Percentiles rank a stretch among this genome's conserved stretches.
phyloP scores from a whole-genome alignment of 2,888 invertebrate species.

The Drosophila kanekoi region DNA sequence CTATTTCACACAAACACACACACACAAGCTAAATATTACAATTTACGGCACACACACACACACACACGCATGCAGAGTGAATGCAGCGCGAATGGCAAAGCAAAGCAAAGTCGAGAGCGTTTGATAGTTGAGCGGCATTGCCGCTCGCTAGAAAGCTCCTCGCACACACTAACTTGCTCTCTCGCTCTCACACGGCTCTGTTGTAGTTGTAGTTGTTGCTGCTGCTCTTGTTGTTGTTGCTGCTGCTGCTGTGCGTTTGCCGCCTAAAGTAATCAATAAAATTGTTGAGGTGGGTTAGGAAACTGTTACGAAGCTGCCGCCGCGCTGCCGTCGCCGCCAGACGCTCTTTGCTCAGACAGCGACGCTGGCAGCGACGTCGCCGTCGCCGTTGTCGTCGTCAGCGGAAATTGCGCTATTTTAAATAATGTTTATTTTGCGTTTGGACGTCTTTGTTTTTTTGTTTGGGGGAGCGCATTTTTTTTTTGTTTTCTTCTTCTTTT shows the following conservation, averaged over 20 bases:
- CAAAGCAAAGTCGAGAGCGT: conserved; percentile 44
- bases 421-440: conserved; percentile 78
- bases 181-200: conserved; percentile 55
- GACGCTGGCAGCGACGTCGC: conserved; percentile 30
- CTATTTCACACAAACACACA: conserved; percentile 57
- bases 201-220: conserved; percentile 21
- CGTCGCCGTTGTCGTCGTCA: conserved; percentile 52
- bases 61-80: conserved; percentile 30
- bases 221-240: conserved; percentile 19
- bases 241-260: conserved; percentile 64
- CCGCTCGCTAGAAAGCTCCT: conserved; percentile 50
- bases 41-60: conserved; percentile 43
- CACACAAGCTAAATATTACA: conserved; percentile 40
- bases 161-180: conserved; percentile 50
- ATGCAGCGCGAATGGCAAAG: conserved; percentile 50
- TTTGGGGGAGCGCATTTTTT: conserved; percentile 41
- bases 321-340: too few species aligned
- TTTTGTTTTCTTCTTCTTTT: conserved; percentile 13
- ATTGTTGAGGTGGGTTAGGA: conserved; percentile 85
- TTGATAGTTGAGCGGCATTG: conserved; percentile 54
- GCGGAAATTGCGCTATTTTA: conserved; percentile 83
- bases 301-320: conserved; percentile 82
- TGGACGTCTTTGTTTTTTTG: conserved; percentile 62
- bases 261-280: conserved; percentile 84
- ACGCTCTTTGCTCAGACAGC: conserved; percentile 46